Conservation (phyloP, 2,797 vertebrate species). For the Rhynchonycteris naso region DNA sequence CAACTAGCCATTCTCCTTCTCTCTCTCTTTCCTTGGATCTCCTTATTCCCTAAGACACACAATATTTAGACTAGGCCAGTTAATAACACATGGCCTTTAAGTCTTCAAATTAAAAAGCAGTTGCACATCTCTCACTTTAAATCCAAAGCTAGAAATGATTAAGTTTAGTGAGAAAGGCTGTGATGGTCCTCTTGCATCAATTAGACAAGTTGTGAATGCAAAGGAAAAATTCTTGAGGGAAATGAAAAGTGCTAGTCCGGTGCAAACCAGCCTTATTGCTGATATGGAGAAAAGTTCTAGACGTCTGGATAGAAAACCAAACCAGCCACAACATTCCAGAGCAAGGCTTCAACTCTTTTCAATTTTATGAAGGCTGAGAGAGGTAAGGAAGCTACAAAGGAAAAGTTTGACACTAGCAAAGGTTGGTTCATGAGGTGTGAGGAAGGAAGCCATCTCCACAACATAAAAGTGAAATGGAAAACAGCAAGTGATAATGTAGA, state of each 20-base stretch:
- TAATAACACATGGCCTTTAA: background rate
- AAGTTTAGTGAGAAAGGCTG: background rate
- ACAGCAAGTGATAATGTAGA: background rate
- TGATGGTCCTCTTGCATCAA: background rate
- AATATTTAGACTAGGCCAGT: background rate
- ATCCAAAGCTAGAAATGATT: background rate
- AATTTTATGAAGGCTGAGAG: background rate
- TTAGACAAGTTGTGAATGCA: background rate
- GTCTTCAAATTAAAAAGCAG: background rate
- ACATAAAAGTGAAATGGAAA: background rate
- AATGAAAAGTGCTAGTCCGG: background rate
- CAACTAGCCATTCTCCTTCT: background rate
- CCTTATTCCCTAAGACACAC: background rate
- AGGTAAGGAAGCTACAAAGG: background rate
- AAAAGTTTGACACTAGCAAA: background rate
- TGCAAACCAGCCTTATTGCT: background rate
- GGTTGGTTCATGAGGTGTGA: background rate
- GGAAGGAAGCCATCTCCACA: background rate
- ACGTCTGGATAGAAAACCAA: background rate
- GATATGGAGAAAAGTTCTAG: background rate
- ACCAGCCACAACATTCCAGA: background rate
- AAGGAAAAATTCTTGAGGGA: background rate
- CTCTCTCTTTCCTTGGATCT: background rate
- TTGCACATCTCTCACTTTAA: background rate
- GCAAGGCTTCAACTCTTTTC: background rate